Percentiles rank a stretch among this genome's conserved stretches.
These are phyloP conservation scores for Zoanthus solanderi DNA, from an alignment of 92 coral and sea anemone species.

Conservation along the genomic window DNA sequence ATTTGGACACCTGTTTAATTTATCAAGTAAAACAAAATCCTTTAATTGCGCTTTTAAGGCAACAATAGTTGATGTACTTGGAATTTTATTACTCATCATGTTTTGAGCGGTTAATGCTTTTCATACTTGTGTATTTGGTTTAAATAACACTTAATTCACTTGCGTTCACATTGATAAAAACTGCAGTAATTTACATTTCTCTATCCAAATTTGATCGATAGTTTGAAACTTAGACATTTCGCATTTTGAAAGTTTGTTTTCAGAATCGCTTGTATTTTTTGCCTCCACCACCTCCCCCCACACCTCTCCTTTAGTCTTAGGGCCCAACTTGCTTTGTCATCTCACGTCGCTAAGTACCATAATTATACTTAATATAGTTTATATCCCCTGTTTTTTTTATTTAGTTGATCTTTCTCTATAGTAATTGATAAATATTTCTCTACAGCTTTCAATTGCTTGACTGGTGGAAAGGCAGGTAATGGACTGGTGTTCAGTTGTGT, in stretches of 20 bases:
- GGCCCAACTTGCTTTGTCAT: neutral
- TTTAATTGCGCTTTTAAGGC: neutral
- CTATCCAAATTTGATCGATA: too few species aligned
- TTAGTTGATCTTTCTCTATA: neutral
- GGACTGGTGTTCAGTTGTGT: slow-evolving; percentile 25
- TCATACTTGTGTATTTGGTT: neutral
- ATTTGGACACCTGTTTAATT: neutral
- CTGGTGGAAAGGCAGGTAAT: slow-evolving; percentile 6
- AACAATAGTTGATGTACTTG: neutral
- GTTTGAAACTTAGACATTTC: too few species aligned
- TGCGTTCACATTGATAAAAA: too few species aligned
- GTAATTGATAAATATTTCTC: slow-evolving; percentile 10
- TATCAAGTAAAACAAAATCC: neutral
- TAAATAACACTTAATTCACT: neutral
- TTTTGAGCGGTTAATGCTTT: neutral
- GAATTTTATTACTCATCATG: neutral
- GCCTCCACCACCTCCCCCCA: too few species aligned
- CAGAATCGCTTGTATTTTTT: too few species aligned
- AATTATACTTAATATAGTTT: neutral
- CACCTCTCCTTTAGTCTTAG: too few species aligned
- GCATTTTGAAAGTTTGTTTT: too few species aligned
- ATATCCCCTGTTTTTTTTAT: neutral
- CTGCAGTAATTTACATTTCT: neutral
- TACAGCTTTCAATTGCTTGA: neutral
- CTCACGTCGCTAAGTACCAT: neutral